A percentile compares a stretch with the other conserved stretches of the same genome.
phyloP scores from a whole-genome alignment of 2,113 vertebrate species.

The Forbesichthys agassizii region DNA sequence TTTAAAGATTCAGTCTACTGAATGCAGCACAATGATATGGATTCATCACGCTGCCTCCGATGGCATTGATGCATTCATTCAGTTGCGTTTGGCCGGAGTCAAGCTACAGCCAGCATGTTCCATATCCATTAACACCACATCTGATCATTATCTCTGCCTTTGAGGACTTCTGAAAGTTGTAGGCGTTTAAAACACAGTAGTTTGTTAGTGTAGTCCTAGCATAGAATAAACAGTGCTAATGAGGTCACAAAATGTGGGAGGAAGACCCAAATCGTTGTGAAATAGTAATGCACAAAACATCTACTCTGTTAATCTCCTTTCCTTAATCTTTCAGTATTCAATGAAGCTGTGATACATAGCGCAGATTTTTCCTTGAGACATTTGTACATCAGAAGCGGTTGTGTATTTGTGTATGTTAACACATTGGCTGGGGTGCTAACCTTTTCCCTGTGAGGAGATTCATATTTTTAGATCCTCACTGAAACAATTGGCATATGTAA shows the following conservation, averaged over 20 bases:
- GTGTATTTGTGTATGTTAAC: too few species aligned
- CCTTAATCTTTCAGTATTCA: neutral
- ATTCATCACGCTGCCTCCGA: neutral
- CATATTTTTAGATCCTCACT: too few species aligned
- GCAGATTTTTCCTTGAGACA: too few species aligned
- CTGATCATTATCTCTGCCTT: conserved; percentile 6
- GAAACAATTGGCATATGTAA: too few species aligned
- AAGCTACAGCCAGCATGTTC: neutral
- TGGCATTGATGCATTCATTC: conserved; percentile 13
- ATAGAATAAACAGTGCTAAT: conserved; percentile 35
- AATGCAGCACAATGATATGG: too few species aligned
- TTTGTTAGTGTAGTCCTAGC: neutral
- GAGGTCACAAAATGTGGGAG: conserved; percentile 23
- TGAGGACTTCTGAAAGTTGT: conserved; percentile 7
- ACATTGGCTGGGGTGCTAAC: too few species aligned
- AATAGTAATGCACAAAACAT: conserved; percentile 10
- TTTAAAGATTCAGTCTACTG: neutral
- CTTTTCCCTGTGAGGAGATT: too few species aligned
- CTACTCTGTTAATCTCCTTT: neutral
- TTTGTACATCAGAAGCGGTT: too few species aligned
- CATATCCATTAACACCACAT: neutral
- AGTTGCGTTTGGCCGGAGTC: conserved; percentile 10
- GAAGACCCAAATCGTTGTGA: conserved; percentile 11
- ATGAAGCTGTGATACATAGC: neutral
- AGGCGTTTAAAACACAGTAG: neutral